Conservation (phyloP, 2,797 vertebrate species). For the Ctenopoma kingsleyae region DNA sequence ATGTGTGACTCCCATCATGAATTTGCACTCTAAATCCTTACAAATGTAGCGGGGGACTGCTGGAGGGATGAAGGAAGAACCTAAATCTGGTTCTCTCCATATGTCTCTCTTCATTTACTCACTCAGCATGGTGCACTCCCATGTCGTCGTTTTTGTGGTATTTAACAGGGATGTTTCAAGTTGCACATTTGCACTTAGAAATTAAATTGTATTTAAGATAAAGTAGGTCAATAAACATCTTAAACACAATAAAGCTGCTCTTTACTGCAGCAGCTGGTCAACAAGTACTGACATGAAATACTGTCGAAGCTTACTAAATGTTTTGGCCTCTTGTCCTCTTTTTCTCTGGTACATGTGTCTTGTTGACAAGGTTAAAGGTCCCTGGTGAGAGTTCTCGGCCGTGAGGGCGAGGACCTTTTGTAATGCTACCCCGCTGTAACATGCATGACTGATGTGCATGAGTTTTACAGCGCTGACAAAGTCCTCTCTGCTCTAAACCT, state of each 20-base stretch:
- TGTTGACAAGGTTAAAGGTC: constrained; percentile 72
- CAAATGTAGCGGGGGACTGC: constrained; percentile 51
- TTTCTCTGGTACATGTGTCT: constrained; percentile 60
- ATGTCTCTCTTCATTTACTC: constrained; percentile 46
- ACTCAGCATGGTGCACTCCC: not conserved
- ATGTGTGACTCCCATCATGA: constrained; percentile 38
- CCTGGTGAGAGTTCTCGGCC: constrained; percentile 46
- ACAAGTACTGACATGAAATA: constrained; percentile 49
- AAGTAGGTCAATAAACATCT: not conserved
- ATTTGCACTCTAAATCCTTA: constrained; percentile 59
- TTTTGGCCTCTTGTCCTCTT: constrained; percentile 46
- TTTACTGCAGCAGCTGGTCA: constrained; percentile 26
- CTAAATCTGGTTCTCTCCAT: constrained; percentile 48
- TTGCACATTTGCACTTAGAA: not conserved
- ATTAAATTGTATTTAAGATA: not conserved
- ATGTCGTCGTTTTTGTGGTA: not conserved
- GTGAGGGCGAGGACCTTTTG: constrained; percentile 54
- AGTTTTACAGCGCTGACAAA: constrained; percentile 60
- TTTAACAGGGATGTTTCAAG: not conserved
- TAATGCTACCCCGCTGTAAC: constrained; percentile 64
- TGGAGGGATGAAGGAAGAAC: constrained; percentile 29
- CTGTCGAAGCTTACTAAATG: constrained; percentile 30
- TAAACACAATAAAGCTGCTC: not conserved
- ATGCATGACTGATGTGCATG: constrained; percentile 58
- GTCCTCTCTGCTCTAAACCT: constrained; percentile 29